A percentile compares a stretch with the other conserved stretches of the same genome.
Conservation (phyloP, 1,140 invertebrate species). For the Aricia agestis region DNA sequence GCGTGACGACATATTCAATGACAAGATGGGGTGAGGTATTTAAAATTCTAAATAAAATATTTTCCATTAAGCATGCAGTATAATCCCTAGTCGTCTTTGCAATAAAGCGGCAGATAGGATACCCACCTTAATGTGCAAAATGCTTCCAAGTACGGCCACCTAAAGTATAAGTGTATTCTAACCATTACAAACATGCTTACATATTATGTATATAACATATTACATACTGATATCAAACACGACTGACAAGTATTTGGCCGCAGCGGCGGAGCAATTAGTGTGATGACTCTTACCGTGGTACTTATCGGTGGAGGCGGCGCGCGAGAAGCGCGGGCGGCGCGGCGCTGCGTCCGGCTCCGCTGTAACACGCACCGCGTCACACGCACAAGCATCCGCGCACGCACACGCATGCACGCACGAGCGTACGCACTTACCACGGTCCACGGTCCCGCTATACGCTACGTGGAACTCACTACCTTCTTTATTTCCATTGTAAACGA, state of each 20-base stretch:
- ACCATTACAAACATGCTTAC: no score
- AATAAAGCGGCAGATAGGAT: no score
- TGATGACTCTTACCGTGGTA: constrained; percentile 52
- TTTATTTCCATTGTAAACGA: not conserved
- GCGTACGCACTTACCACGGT: constrained; percentile 29
- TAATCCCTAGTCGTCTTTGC: no score
- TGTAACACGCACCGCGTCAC: constrained; percentile 43
- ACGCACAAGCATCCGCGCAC: constrained; percentile 27
- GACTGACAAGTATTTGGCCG: not conserved
- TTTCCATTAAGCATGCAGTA: no score
- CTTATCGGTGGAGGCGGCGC: constrained; percentile 68
- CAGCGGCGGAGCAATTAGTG: not conserved
- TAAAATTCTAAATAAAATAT: no score
- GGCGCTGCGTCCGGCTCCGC: constrained; percentile 47
- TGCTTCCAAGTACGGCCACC: no score
- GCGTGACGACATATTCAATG: no score
- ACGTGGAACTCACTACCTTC: constrained; percentile 17
- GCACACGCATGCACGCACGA: constrained; percentile 20
- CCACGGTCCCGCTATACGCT: constrained; percentile 25
- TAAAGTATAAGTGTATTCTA: no score
- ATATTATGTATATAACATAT: no score
- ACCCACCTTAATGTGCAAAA: no score
- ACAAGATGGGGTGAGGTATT: no score
- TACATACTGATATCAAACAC: not conserved
- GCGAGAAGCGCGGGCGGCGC: constrained; percentile 69